A percentile compares a stretch with the other conserved stretches of the same genome.
Evolutionary conservation across 2,888 invertebrate species (phyloP).

Genomic region (Limnephilus marmoratus): DNA sequence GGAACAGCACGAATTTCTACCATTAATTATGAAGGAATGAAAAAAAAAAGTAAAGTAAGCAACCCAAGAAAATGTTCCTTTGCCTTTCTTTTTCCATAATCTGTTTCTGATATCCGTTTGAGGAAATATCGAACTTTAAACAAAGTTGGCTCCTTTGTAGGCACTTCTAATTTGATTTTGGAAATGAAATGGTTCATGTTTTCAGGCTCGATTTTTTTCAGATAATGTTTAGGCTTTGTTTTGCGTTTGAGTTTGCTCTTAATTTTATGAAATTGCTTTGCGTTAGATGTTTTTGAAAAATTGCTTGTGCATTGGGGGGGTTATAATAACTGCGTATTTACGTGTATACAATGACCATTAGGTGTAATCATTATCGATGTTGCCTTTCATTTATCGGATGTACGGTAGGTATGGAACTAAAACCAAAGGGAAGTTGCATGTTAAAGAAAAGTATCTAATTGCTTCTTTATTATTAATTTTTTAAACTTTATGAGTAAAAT

Average conservation of each 20-base stretch:
- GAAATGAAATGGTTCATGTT: not conserved
- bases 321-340: not conserved
- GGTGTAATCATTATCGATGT: not conserved
- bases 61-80: constrained; percentile 12
- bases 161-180: constrained; percentile 2
- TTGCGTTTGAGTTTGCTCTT: not conserved
- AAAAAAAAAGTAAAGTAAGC: constrained; percentile 9
- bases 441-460: too few relatives aligned
- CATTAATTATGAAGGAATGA: constrained; percentile 38
- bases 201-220: not conserved
- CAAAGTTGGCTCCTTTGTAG: not conserved
- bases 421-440: not conserved
- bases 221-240: not conserved
- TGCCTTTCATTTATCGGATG: not conserved
- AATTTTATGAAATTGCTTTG: not conserved
- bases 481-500: too few relatives aligned
- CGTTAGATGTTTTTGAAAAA: not conserved
- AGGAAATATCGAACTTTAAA: constrained; percentile 37
- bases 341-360: too few relatives aligned
- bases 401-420: not conserved
- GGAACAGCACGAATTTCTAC: constrained; percentile 34
- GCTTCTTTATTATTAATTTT: too few relatives aligned
- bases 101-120: constrained; percentile 43
- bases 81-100: constrained; percentile 28
- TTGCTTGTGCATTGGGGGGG: not conserved